Conservation (phyloP, 1,140 invertebrate species). For the Apolygus lucorum region DNA sequence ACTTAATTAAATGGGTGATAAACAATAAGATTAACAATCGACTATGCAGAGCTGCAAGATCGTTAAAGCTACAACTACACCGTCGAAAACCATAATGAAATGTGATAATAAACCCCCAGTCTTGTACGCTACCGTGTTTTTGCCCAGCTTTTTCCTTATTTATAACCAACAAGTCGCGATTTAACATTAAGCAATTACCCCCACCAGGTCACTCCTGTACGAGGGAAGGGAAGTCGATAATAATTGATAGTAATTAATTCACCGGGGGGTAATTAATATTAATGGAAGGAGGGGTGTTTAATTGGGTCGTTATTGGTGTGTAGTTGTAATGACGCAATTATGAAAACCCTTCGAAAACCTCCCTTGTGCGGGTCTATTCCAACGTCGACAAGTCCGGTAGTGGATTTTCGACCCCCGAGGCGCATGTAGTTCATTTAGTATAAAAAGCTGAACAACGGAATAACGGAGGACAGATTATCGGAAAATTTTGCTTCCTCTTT, state of each 20-base stretch:
- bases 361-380: neutral
- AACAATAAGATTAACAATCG: no score
- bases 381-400: neutral
- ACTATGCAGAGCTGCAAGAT: no score
- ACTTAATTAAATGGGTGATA: no score
- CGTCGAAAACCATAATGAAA: no score
- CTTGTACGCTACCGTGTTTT: conserved; percentile 4
- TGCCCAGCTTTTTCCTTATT: conserved; percentile 14
- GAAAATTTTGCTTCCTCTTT: no score
- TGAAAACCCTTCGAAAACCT: neutral
- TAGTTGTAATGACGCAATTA: conserved; percentile 15
- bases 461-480: no score
- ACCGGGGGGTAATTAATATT: conserved; percentile 5
- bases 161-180: conserved; percentile 1
- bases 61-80: no score
- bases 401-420: conserved; percentile 1
- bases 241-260: conserved; percentile 11
- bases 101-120: no score
- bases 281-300: conserved; percentile 10
- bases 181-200: conserved; percentile 13
- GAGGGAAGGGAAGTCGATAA: neutral
- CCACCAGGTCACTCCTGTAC: no score
- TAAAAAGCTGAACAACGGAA: no score
- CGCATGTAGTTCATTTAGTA: neutral
- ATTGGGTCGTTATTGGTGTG: conserved; percentile 14